These are phyloP conservation scores for Antheraea assamensis DNA, from an alignment of 2,888 invertebrate species.

Conservation along the genomic window DNA sequence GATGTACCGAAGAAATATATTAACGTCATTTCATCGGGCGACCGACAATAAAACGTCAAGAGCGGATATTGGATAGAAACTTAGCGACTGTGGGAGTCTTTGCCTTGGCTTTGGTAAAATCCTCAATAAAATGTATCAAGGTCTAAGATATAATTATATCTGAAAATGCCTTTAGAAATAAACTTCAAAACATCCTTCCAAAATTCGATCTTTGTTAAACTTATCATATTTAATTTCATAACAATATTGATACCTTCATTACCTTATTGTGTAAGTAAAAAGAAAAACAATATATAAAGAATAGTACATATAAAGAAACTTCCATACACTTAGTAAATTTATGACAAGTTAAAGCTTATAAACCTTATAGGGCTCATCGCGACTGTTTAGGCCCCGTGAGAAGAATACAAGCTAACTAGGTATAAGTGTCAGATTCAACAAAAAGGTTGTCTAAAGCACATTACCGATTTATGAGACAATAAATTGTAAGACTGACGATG, in stretches of 20 bases:
- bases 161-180: not conserved
- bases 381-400: too few species aligned
- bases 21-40: constrained; percentile 29
- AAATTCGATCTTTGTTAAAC: not conserved
- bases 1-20: constrained; percentile 30
- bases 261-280: not conserved
- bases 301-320: too few species aligned
- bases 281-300: too few species aligned
- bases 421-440: too few species aligned
- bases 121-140: constrained; percentile 24
- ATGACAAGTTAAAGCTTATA: not conserved
- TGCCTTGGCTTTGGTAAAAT: constrained; percentile 25
- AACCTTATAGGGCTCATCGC: too few species aligned
- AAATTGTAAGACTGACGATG: too few species aligned
- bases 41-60: constrained; percentile 34
- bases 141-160: not conserved
- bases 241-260: not conserved
- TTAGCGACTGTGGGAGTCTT: constrained; percentile 24
- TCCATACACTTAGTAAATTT: too few species aligned
- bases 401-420: too few species aligned
- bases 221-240: not conserved
- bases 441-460: too few species aligned
- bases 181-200: not conserved
- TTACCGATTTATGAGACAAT: too few species aligned
- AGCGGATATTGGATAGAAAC: constrained; percentile 11